Evolutionary conservation across 2,113 vertebrate genomes (phyloP).

Genomic region (Atlantisia rogersi): DNA sequence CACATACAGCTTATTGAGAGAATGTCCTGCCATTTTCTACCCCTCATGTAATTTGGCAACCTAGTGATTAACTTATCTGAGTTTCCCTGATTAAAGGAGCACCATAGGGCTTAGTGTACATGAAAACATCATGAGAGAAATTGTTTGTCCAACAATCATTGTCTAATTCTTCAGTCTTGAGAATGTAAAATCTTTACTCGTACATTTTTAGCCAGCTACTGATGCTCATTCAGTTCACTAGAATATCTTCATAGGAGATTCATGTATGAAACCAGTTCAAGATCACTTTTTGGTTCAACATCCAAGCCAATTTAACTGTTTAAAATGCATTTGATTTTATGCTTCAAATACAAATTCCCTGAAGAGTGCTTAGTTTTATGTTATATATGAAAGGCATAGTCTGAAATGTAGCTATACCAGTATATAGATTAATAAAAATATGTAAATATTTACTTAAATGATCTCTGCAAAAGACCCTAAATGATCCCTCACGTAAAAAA

Average conservation of each 20-base stretch:
- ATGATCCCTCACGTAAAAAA: background rate
- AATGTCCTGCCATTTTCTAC: background rate
- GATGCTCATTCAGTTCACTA: background rate
- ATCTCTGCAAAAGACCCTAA: background rate
- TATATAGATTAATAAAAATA: background rate
- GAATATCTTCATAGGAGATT: background rate
- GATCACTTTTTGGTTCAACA: background rate
- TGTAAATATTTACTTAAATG: background rate
- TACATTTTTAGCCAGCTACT: background rate
- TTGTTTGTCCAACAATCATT: background rate
- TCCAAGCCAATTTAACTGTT: background rate
- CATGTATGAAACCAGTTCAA: background rate
- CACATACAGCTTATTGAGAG: background rate
- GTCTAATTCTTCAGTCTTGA: background rate
- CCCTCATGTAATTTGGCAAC: background rate
- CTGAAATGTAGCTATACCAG: background rate
- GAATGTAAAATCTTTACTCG: slow-evolving; percentile 38
- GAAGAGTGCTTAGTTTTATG: background rate
- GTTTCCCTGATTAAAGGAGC: background rate
- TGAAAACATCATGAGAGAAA: background rate
- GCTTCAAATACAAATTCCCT: background rate
- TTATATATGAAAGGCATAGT: background rate
- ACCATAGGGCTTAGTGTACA: background rate
- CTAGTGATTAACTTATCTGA: slow-evolving; percentile 4
- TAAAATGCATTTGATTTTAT: background rate